phyloP scores from a whole-genome alignment of 2,113 vertebrate genomes.

The Plestiodon gilberti region DNA sequence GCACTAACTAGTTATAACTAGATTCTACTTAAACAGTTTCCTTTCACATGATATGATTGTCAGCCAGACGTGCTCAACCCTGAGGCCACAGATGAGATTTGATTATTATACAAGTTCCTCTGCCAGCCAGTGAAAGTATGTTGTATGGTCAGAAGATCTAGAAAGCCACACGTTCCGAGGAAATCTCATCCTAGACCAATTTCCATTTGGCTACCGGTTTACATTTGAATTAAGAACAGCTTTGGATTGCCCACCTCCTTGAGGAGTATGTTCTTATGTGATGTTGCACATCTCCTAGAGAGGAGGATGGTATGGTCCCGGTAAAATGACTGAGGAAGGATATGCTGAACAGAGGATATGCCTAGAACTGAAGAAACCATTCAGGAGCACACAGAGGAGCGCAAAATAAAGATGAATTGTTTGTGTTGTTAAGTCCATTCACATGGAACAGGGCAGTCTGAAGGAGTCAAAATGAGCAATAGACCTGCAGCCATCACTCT shows the following conservation, averaged over 20 bases:
- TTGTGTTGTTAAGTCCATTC: not conserved
- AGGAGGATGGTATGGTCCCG: not conserved
- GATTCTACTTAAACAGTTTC: not conserved
- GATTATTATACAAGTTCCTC: not conserved
- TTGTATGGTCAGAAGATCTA: not conserved
- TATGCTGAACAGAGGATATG: not conserved
- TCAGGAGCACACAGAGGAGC: not conserved
- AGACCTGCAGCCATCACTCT: not conserved
- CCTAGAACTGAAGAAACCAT: not conserved
- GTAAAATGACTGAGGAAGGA: not conserved
- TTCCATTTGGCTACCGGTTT: not conserved
- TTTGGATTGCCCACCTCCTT: not conserved
- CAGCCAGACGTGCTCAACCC: not conserved
- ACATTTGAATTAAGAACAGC: not conserved
- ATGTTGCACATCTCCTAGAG: too few relatives aligned
- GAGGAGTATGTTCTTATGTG: too few relatives aligned
- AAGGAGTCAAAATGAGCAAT: not conserved
- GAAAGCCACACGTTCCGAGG: not conserved
- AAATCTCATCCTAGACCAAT: not conserved
- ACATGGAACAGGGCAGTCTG: not conserved
- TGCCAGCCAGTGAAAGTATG: not conserved
- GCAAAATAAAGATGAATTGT: not conserved
- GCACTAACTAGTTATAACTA: not conserved
- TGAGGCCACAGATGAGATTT: constrained; percentile 6
- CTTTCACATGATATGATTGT: not conserved